Evolutionary conservation across 2,888 invertebrate species (phyloP), one percentile per base, ranked within the genome.

Genomic region (Coelopa pilipes): DNA sequence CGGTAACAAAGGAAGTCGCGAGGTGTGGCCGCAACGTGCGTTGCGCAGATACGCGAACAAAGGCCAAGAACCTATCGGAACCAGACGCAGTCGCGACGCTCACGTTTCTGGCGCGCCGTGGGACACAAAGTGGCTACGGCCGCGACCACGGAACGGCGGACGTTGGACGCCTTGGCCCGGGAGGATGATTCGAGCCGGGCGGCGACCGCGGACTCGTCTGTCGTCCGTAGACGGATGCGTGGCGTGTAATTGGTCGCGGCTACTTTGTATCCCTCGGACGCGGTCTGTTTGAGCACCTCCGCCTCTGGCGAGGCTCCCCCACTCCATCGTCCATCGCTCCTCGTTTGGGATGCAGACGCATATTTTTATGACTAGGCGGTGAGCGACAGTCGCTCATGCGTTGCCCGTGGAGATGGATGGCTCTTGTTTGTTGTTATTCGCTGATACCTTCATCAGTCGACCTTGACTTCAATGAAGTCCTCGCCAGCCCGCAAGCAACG

Each of bases 391-490:
- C 34, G 53, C 53, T 15, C 13, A 53, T 53, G 53, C n/a, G 10
- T 53, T 13, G 10, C 10, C 15, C n/a, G n/a, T 9, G 4, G 13
- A 2, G 53, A 53, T 53, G 53, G n/a, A 34, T 34, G 34, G 34
- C 34, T 34, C 34, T 34, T 53, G 53, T 53, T 53, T 9, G 13
- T 15, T n/a, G 15, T 15, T 53, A 53, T 53, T 15, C 59, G 21
- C 59, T n/a, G n/a, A n/a, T n/a, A n/a, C n/a, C n/a, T n/a, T n/a
- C n/a, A n/a, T n/a, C n/a, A n/a, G n/a, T n/a, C 65, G 71, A 71
- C 71, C 71, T 71, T 71, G 71, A 71, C 71, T 71, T 19, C 19
- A 12, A 50, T 62, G 55, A 19, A 24, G 19, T 45, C 70, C 62
- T 55, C 45, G 55, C 57, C 45, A 55, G 17, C 57, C 46, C 24